Evolutionary conservation across 2,797 vertebrate species (phyloP).

Genomic region (Amphiprion clarkii): DNA sequence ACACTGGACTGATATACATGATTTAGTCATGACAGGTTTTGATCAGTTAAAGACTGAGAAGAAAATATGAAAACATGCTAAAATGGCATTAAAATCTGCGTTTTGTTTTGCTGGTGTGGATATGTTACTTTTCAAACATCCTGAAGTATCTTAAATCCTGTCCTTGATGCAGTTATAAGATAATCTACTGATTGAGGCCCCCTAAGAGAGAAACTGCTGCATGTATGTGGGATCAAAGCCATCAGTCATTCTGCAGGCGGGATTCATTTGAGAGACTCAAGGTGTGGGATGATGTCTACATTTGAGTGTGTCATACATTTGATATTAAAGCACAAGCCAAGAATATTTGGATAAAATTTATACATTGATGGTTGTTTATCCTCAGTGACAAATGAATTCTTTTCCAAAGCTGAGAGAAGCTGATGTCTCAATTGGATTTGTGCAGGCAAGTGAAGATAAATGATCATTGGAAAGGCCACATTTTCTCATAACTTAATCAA

Average conservation of each 20-base stretch:
- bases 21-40: too few species aligned
- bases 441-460: conserved; percentile 34
- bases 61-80: too few species aligned
- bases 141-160: not conserved
- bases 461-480: not conserved
- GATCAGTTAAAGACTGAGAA: too few species aligned
- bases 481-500: too few species aligned
- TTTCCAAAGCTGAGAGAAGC: conserved; percentile 7
- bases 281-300: conserved; percentile 26
- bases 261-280: conserved; percentile 27
- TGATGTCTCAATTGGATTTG: conserved; percentile 10
- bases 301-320: conserved; percentile 12
- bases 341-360: conserved; percentile 1
- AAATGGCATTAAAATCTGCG: too few species aligned
- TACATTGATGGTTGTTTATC: not conserved
- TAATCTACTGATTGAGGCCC: conserved; percentile 62
- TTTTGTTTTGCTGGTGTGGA: too few species aligned
- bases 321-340: conserved; percentile 5
- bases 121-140: too few species aligned
- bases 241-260: conserved; percentile 9
- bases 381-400: conserved; percentile 21
- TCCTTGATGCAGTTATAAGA: conserved; percentile 56
- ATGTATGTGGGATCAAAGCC: conserved; percentile 42
- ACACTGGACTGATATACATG: too few species aligned
- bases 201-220: conserved; percentile 40